phyloP scores from a whole-genome alignment of 2,888 invertebrate species.

The Yponomeuta evonymella region DNA sequence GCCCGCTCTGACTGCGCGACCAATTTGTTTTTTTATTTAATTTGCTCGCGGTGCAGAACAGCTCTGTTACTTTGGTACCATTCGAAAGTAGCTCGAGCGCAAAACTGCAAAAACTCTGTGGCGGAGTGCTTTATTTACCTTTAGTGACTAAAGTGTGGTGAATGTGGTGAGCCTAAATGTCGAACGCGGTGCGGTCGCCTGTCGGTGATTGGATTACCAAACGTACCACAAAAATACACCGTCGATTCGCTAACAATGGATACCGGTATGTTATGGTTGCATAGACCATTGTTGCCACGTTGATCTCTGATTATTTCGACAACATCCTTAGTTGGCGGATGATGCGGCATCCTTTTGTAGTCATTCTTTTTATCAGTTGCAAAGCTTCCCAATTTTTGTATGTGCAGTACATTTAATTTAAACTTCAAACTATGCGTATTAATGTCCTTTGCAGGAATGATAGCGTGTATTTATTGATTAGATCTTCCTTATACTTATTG shows the following conservation, averaged over 20 bases:
- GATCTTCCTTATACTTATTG: background rate
- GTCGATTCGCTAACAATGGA: slow-evolving; percentile 61
- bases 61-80: slow-evolving; percentile 38
- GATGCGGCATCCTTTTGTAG: slow-evolving; percentile 2
- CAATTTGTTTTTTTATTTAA: slow-evolving; percentile 51
- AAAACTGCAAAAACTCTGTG: slow-evolving; percentile 25
- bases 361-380: background rate
- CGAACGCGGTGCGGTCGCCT: slow-evolving; percentile 24
- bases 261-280: slow-evolving; percentile 54
- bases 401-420: no score
- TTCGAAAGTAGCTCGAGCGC: slow-evolving; percentile 46
- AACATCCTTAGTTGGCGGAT: slow-evolving; percentile 1
- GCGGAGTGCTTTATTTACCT: slow-evolving; percentile 41
- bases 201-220: slow-evolving; percentile 55
- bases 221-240: slow-evolving; percentile 56
- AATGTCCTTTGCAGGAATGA: background rate
- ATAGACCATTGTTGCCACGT: slow-evolving; percentile 20
- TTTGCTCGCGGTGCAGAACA: slow-evolving; percentile 35
- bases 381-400: background rate
- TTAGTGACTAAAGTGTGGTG: slow-evolving; percentile 36
- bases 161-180: slow-evolving; percentile 50
- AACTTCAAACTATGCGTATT: no score
- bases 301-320: slow-evolving; percentile 8
- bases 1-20: slow-evolving; percentile 45
- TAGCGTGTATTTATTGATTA: background rate